A percentile compares a stretch with the other conserved stretches of the same genome.
phyloP scores from a whole-genome alignment of 2,113 vertebrate species.

The Lampris incognitus region DNA sequence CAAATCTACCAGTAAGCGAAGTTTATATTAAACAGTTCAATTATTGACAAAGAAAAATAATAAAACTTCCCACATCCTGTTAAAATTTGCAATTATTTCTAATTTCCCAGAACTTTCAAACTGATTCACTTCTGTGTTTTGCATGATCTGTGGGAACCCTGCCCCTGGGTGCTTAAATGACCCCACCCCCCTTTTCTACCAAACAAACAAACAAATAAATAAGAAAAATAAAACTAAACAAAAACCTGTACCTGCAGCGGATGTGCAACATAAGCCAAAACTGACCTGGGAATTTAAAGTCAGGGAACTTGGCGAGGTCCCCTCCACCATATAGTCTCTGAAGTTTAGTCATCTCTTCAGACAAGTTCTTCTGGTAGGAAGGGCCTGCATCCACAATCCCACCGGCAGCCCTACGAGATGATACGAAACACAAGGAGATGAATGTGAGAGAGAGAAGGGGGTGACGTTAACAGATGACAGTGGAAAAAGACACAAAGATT shows the following conservation, averaged over 20 bases:
- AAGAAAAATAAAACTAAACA: neutral
- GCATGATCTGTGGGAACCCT: no score
- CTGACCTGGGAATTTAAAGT: constrained; percentile 91
- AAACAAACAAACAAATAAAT: neutral
- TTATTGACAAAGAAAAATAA: no score
- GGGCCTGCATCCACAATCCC: constrained; percentile 89
- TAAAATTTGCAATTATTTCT: no score
- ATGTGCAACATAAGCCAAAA: neutral
- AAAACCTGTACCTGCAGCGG: neutral
- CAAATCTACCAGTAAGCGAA: no score
- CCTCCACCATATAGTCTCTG: constrained; percentile 90
- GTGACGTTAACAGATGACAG: neutral
- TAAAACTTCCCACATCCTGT: no score
- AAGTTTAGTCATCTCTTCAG: constrained; percentile 87
- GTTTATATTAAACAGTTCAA: no score
- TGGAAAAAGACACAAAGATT: neutral
- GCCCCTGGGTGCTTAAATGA: no score
- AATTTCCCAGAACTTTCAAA: no score
- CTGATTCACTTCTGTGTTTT: no score
- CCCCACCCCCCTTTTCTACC: constrained; percentile 25
- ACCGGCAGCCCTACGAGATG: constrained; percentile 80
- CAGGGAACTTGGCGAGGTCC: constrained; percentile 90
- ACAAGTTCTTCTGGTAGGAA: constrained; percentile 87
- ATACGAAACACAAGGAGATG: neutral
- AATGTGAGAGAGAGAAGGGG: neutral